A percentile compares a stretch with the other conserved stretches of the same genome.
Evolutionary conservation across 2,888 invertebrate species (phyloP).

Genomic region (Linnaemya vulpina): DNA sequence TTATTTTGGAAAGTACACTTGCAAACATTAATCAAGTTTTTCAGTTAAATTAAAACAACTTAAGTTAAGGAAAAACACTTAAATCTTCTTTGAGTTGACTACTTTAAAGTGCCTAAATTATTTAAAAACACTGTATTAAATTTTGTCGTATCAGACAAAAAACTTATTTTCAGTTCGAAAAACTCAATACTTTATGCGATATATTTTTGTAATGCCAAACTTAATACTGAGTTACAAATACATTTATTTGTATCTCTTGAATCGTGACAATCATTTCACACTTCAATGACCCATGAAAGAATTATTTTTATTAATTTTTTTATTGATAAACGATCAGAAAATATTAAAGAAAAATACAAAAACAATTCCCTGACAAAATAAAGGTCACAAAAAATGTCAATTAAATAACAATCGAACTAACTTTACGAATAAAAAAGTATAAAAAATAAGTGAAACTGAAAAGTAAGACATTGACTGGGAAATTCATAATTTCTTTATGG

Average conservation of each 20-base stretch:
- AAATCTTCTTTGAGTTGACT: no score
- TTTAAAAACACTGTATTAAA: no score
- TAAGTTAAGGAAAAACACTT: no score
- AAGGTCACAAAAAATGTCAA: conserved; percentile 70
- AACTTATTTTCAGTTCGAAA: no score
- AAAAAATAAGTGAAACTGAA: conserved; percentile 43
- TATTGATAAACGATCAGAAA: conserved; percentile 57
- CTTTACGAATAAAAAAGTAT: conserved; percentile 34
- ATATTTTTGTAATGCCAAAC: background rate
- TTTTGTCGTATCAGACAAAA: no score
- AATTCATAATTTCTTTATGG: conserved; percentile 41
- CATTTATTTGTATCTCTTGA: conserved; percentile 13
- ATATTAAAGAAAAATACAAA: conserved; percentile 14
- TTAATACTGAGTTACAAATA: background rate
- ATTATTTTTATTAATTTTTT: conserved; percentile 35
- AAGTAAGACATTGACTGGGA: conserved; percentile 55
- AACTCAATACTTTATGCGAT: no score
- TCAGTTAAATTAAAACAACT: no score
- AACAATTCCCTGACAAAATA: conserved; percentile 48
- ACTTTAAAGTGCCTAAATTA: no score
- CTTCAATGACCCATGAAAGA: conserved; percentile 62
- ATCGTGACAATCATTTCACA: conserved; percentile 62
- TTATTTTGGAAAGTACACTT: no score
- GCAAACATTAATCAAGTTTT: no score
- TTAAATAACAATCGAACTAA: conserved; percentile 63